phyloP scores from a whole-genome alignment of 2,888 invertebrate species.

The Parapristionchus giblindavisi region DNA sequence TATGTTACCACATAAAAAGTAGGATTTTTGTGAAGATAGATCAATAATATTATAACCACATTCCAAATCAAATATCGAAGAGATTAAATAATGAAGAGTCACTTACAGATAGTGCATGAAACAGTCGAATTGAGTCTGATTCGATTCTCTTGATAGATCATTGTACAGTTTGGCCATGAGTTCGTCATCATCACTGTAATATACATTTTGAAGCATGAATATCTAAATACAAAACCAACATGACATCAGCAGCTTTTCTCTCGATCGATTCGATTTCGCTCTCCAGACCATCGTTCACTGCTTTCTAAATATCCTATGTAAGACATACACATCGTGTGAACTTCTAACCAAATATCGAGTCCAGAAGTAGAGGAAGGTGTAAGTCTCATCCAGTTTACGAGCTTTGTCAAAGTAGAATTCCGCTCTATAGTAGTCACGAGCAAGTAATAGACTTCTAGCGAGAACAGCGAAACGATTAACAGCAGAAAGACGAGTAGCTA shows the following conservation, averaged over 20 bases:
- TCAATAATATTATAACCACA: no score
- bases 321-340: background rate
- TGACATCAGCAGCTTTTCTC: constrained; percentile 43
- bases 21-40: no score
- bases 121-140: constrained; percentile 79
- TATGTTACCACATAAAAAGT: no score
- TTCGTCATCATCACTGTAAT: constrained; percentile 24
- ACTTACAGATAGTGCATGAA: constrained; percentile 75
- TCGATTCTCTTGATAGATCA: constrained; percentile 43
- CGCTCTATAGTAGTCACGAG: constrained; percentile 31
- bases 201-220: no score
- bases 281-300: constrained; percentile 49
- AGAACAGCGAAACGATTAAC: constrained; percentile 29
- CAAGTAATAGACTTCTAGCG: background rate
- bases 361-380: constrained; percentile 79
- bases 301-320: constrained; percentile 39
- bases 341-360: constrained; percentile 58
- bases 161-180: background rate
- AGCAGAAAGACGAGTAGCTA: constrained; percentile 19
- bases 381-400: constrained; percentile 74
- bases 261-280: constrained; percentile 55
- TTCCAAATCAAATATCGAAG: background rate
- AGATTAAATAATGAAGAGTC: background rate
- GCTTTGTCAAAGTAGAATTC: constrained; percentile 46
- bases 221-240: constrained; percentile 4